These are phyloP conservation scores for Leucopternis melanops DNA, from an alignment of 2,113 vertebrate genomes.

Conservation along the genomic window DNA sequence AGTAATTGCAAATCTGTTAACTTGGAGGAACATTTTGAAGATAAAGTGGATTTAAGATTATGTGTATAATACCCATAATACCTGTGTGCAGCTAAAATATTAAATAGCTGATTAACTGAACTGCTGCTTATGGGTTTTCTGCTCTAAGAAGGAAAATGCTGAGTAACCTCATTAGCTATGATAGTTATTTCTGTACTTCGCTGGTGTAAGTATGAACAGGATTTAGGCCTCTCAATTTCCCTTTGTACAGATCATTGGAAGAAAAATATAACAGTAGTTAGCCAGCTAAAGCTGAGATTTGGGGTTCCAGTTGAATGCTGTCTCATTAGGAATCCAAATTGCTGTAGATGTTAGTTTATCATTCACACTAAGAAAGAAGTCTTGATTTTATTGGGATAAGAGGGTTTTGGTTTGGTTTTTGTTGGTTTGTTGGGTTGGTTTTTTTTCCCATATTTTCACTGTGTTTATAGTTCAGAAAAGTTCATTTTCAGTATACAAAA, in stretches of 20 bases:
- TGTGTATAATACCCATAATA: not conserved
- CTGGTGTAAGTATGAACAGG: not conserved
- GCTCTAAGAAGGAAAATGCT: not conserved
- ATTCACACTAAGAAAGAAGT: not conserved
- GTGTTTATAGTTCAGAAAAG: not conserved
- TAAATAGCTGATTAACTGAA: not conserved
- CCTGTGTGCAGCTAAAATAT: not conserved
- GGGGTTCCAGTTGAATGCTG: not conserved
- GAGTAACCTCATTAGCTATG: conserved; percentile 6
- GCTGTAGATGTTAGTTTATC: not conserved
- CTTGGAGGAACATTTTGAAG: not conserved
- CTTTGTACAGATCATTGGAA: not conserved
- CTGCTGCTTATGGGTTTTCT: not conserved
- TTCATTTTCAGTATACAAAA: not conserved
- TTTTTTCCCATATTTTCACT: not conserved
- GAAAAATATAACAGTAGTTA: not conserved
- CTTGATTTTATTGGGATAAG: not conserved
- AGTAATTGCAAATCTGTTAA: not conserved
- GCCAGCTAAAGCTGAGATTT: not conserved
- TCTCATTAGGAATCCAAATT: not conserved
- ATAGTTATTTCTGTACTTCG: not conserved
- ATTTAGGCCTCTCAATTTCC: not conserved
- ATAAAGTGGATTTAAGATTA: not conserved
- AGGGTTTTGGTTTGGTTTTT: not conserved
- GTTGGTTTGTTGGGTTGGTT: no score